Evolutionary conservation across 2,113 vertebrate species (phyloP).

Genomic region (Gymnogyps californianus): DNA sequence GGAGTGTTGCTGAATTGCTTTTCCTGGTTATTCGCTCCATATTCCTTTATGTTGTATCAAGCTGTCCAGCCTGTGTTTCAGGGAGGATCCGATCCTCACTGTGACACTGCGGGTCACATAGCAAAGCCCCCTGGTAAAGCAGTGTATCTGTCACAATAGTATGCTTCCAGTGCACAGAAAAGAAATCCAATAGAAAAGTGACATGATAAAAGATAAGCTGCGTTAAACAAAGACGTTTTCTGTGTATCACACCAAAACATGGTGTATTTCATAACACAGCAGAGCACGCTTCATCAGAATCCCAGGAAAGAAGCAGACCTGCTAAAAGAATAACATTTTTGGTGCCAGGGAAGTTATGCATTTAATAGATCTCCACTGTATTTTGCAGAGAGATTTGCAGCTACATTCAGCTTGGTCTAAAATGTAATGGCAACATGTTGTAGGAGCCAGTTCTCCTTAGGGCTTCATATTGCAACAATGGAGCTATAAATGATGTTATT

Average conservation of each 20-base stretch:
- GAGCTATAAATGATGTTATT: slow-evolving; percentile 44
- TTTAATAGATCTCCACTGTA: slow-evolving; percentile 63
- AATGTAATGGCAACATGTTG: slow-evolving; percentile 27
- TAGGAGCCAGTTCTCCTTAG: slow-evolving; percentile 58
- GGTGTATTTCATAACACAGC: slow-evolving; percentile 49
- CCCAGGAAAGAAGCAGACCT: slow-evolving; percentile 45
- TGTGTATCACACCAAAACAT: slow-evolving; percentile 20
- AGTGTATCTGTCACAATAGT: not conserved
- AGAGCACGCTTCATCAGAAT: slow-evolving; percentile 52
- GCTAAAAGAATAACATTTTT: slow-evolving; percentile 59
- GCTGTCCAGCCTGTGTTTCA: not conserved
- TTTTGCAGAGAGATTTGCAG: slow-evolving; percentile 57
- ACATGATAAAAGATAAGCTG: slow-evolving; percentile 57
- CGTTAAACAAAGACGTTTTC: slow-evolving; percentile 65
- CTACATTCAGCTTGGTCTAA: slow-evolving; percentile 57
- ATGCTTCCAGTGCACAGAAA: slow-evolving; percentile 44
- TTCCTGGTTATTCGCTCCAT: not conserved
- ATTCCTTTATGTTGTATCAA: not conserved
- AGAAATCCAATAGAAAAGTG: slow-evolving; percentile 63
- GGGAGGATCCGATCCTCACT: not conserved
- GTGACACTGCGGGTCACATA: not conserved
- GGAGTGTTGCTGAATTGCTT: not conserved
- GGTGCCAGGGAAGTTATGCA: slow-evolving; percentile 55
- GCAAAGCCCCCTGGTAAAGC: not conserved
- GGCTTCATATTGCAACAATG: slow-evolving; percentile 16